Evolutionary conservation across 2,797 vertebrate species (phyloP).

Genomic region (Sylvia borin): DNA sequence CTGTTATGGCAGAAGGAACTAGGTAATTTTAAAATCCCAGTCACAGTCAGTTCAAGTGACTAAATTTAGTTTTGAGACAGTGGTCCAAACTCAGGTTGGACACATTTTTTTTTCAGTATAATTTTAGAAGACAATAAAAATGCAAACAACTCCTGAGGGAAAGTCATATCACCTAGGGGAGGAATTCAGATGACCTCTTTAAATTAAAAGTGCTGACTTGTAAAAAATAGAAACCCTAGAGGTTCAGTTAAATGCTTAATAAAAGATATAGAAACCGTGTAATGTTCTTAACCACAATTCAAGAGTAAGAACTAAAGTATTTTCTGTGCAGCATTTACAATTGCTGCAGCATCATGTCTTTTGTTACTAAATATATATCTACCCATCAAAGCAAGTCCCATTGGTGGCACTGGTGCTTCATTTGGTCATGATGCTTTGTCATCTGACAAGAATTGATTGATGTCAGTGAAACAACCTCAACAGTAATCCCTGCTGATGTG

Average conservation of each 20-base stretch:
- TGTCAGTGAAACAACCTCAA: background rate
- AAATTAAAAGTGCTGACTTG: background rate
- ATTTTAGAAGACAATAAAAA: constrained; percentile 7
- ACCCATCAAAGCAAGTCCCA: background rate
- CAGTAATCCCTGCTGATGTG: background rate
- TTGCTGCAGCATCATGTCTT: background rate
- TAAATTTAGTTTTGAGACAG: background rate
- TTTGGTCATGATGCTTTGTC: background rate
- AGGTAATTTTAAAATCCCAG: background rate
- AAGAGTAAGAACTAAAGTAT: background rate
- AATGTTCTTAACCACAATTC: background rate
- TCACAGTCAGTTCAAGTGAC: background rate
- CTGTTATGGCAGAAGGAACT: background rate
- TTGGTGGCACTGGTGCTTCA: background rate
- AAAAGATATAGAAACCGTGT: background rate
- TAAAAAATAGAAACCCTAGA: background rate
- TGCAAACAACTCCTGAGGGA: background rate
- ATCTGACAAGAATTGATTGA: background rate
- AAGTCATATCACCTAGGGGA: background rate
- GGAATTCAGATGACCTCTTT: background rate
- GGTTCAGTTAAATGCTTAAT: background rate
- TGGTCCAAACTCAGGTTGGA: background rate
- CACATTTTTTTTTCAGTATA: background rate
- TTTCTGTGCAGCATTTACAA: background rate
- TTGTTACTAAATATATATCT: background rate